Evolutionary conservation across 2,888 invertebrate genomes (phyloP).

Genomic region (Leistus spinibarbis): DNA sequence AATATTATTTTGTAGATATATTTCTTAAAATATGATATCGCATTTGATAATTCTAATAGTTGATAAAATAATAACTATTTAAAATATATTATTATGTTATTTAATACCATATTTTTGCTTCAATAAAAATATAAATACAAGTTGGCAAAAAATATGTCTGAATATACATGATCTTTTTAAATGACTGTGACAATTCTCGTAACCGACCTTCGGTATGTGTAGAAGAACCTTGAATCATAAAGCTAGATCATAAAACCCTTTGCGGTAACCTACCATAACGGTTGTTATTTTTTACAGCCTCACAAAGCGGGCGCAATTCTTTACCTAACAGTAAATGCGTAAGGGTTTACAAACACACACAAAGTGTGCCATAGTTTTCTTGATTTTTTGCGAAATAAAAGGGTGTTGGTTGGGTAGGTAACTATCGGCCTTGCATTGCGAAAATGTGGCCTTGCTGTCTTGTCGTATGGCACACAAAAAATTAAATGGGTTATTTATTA

Average conservation of each 20-base stretch:
- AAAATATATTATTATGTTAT: too few species aligned
- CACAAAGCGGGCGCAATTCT: conserved; percentile 14
- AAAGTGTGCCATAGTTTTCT: conserved; percentile 4
- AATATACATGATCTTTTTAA: not conserved
- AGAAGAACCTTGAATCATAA: conserved; percentile 36
- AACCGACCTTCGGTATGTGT: not conserved
- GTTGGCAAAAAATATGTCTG: too few species aligned
- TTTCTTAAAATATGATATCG: not conserved
- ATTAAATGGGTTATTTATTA: conserved; percentile 28
- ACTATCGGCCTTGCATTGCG: conserved; percentile 13
- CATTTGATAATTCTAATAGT: not conserved
- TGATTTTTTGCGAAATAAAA: conserved; percentile 19
- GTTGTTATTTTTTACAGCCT: conserved; percentile 35
- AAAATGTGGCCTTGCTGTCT: conserved; percentile 9
- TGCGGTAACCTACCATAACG: conserved; percentile 34
- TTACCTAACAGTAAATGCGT: conserved; percentile 20
- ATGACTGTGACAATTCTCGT: conserved; percentile 21
- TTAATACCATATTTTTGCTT: not conserved
- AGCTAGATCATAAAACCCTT: conserved; percentile 34
- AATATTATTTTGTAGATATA: not conserved
- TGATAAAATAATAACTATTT: too few species aligned
- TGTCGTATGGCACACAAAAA: conserved; percentile 10
- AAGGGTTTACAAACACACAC: conserved; percentile 20
- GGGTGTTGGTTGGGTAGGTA: conserved; percentile 4
- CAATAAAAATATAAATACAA: too few species aligned